phyloP scores from a whole-genome alignment of 23 tunicate species.

The Oikopleura albicans region DNA sequence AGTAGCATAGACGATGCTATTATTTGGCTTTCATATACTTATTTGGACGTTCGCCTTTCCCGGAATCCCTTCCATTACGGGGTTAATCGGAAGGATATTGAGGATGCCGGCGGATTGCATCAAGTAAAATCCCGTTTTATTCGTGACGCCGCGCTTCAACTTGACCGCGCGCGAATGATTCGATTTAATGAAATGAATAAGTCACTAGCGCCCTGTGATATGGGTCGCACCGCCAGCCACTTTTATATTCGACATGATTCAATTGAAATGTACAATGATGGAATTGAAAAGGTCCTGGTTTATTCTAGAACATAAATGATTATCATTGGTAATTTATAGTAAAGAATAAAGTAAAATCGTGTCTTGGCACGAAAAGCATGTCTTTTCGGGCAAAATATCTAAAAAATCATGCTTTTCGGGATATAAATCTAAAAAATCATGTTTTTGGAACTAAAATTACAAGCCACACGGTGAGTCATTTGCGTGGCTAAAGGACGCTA shows the following conservation, averaged over 20 bases:
- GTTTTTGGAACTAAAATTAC: no score
- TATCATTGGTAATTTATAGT: no score
- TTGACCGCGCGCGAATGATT: background rate
- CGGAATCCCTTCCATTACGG: slow-evolving; percentile 85
- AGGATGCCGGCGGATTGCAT: slow-evolving; percentile 16
- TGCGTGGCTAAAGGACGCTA: no score
- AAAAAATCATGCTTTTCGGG: no score
- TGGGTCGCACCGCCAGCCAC: slow-evolving; percentile 88
- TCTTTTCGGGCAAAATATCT: no score
- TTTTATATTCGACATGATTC: slow-evolving; percentile 70
- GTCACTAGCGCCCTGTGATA: slow-evolving; percentile 20
- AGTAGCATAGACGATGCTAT: slow-evolving; percentile 70
- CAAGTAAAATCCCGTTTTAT: background rate
- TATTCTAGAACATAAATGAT: no score
- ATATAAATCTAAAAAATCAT: no score
- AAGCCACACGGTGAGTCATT: no score
- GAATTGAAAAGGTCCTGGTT: slow-evolving; percentile 28
- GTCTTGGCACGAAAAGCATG: no score
- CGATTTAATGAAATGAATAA: background rate
- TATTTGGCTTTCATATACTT: slow-evolving; percentile 88
- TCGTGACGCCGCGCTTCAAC: background rate
- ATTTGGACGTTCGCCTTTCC: slow-evolving; percentile 38
- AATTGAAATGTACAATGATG: slow-evolving; percentile 65
- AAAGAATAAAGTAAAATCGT: no score
- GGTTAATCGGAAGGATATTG: slow-evolving; percentile 23